phyloP scores from a whole-genome alignment of 2,888 invertebrate genomes.

The Neoascia interrupta region DNA sequence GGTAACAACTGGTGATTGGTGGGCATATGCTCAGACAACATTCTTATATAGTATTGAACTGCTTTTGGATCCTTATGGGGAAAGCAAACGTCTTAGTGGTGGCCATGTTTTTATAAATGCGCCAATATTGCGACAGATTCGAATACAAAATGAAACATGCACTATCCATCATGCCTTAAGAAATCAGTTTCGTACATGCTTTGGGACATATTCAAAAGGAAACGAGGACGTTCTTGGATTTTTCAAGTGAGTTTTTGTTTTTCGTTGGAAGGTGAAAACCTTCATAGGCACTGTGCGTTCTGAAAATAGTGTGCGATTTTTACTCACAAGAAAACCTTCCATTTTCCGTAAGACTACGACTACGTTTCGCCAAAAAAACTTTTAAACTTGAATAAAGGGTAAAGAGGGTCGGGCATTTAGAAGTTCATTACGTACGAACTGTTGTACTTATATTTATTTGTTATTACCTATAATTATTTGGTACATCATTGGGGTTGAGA shows the following conservation, averaged over 20 bases:
- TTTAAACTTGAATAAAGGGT: too few species aligned
- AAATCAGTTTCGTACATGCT: constrained; percentile 83
- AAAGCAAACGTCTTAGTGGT: background rate
- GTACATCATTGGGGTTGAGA: too few species aligned
- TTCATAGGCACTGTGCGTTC: too few species aligned
- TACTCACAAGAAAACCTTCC: too few species aligned
- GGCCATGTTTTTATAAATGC: constrained; percentile 83
- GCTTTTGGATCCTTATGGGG: background rate
- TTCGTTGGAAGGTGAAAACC: too few species aligned
- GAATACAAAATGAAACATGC: constrained; percentile 83
- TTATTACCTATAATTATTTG: too few species aligned
- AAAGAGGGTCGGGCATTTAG: too few species aligned
- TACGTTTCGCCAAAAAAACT: too few species aligned
- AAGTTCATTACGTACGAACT: too few species aligned
- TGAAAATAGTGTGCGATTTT: too few species aligned
- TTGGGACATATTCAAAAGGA: constrained; percentile 80
- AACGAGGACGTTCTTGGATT: constrained; percentile 80
- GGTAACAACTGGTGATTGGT: constrained; percentile 69
- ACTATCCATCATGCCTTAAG: constrained; percentile 83
- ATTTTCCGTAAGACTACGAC: too few species aligned
- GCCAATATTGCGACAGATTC: constrained; percentile 82
- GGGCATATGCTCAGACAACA: constrained; percentile 62
- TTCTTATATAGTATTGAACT: constrained; percentile 46
- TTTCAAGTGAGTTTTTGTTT: constrained; percentile 42
- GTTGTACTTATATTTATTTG: too few species aligned